phyloP scores from a whole-genome alignment of 2,888 invertebrate species.

The Mythimna ferrago region DNA sequence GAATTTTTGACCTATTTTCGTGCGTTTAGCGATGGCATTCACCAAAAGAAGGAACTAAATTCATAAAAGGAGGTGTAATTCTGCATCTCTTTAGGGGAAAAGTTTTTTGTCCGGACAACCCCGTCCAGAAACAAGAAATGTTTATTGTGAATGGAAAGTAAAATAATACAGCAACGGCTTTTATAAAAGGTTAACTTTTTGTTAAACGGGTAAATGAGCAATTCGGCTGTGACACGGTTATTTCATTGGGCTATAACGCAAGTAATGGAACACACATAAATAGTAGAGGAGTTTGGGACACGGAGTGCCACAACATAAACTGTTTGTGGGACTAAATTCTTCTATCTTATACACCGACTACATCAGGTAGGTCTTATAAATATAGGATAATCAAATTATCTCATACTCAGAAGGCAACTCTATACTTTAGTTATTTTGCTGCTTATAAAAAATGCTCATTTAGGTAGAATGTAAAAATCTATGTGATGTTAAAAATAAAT shows the following conservation, averaged over 20 bases:
- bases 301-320: neutral
- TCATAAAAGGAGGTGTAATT: constrained; percentile 9
- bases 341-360: neutral
- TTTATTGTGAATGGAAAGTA: constrained; percentile 38
- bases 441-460: constrained; percentile 41
- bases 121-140: constrained; percentile 6
- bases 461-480: constrained; percentile 48
- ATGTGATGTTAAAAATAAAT: constrained; percentile 57
- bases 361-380: neutral
- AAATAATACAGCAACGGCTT: constrained; percentile 35
- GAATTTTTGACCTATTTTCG: constrained; percentile 37
- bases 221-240: constrained; percentile 51
- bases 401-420: neutral
- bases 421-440: neutral
- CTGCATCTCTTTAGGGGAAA: constrained; percentile 15
- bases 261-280: constrained; percentile 16
- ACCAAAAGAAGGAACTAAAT: constrained; percentile 5
- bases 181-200: constrained; percentile 41
- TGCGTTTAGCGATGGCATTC: constrained; percentile 11
- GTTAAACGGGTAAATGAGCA: constrained; percentile 36
- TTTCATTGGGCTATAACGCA: constrained; percentile 28
- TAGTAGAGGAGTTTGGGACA: constrained; percentile 24
- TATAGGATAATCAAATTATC: constrained; percentile 36
- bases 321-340: constrained; percentile 8
- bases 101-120: constrained; percentile 20